Evolutionary conservation across 1,140 invertebrate genomes (phyloP).

Genomic region (Drosophila sproati): DNA sequence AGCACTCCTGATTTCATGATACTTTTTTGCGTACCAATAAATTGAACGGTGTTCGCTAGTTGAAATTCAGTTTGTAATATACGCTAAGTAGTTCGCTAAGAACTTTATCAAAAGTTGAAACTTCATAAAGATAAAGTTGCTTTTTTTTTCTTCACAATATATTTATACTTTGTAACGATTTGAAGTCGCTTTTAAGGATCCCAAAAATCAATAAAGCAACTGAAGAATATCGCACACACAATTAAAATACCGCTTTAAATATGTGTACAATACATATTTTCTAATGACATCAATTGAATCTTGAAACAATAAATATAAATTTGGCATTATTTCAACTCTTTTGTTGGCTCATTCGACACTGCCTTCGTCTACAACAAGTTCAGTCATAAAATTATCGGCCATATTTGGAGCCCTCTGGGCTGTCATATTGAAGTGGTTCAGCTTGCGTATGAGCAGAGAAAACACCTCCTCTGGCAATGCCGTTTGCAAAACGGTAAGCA

Average conservation of each 20-base stretch:
- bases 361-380: slow-evolving; percentile 25
- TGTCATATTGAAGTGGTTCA: slow-evolving; percentile 85
- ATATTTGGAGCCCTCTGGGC: background rate
- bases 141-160: background rate
- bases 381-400: slow-evolving; percentile 9
- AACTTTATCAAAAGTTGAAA: slow-evolving; percentile 1
- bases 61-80: background rate
- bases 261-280: background rate
- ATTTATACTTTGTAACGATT: background rate
- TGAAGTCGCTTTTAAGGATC: no score
- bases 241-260: background rate
- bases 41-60: background rate
- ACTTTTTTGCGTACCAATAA: no score
- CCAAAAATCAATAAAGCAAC: no score
- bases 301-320: slow-evolving; percentile 23
- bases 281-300: slow-evolving; percentile 3
- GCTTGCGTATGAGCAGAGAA: slow-evolving; percentile 91
- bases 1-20: no score
- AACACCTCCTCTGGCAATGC: slow-evolving; percentile 96
- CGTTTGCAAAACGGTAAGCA: slow-evolving; percentile 94
- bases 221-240: no score
- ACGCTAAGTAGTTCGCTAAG: slow-evolving; percentile 19
- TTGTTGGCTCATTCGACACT: slow-evolving; percentile 22
- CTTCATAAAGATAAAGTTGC: background rate
- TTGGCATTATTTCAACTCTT: slow-evolving; percentile 3